Evolutionary conservation across 2,113 vertebrate species (phyloP), one percentile per base, ranked within the genome.

Genomic region (Puntigrus tetrazona): DNA sequence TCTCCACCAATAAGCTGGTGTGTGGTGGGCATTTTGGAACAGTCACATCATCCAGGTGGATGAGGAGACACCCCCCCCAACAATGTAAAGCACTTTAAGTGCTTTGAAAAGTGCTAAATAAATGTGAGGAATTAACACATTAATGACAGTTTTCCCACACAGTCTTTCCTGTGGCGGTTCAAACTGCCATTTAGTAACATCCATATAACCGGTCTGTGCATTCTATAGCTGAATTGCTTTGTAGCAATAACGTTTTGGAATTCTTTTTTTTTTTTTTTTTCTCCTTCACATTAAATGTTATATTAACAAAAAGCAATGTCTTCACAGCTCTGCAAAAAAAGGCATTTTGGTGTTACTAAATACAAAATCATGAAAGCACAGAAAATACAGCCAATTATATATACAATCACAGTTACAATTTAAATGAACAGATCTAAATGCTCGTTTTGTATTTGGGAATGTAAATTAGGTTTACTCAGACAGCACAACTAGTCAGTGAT

Each of bases 321-420:
- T 69, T 69, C 29, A 20, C 1, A 27, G 45, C 14, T 27, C 31
- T 86, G 10, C 75, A 63, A 52, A 50, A 67, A 78, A 88, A 88
- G 78, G 82, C 78, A 82, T 74, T 22, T 78, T 78, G 65, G 79
- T 74, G 78, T 57, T 69, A 67, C 7, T 38, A 61, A 11, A 65
- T 72, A 34, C 43, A 84, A 3, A 41, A 38, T 45, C 10, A 69
- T 34, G 3, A 43, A 76, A 63, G 74, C 16, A 75, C 5, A n/a
- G 34, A 57, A 31, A 16, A 36, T 41, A 41, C 52, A 83, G 45
- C 25, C 69, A 74, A 81, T 52, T 20, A 73, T 55, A 63, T n/a
- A 29, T 16, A 18, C 14, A 82, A 31, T 31, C 75, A 73, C 16
- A 27, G 16, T 3, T 70, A 81, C 47, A 75, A 31, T 47, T 25